phyloP scores from a whole-genome alignment of 1,140 invertebrate genomes.

The Vollenhovia emeryi region DNA sequence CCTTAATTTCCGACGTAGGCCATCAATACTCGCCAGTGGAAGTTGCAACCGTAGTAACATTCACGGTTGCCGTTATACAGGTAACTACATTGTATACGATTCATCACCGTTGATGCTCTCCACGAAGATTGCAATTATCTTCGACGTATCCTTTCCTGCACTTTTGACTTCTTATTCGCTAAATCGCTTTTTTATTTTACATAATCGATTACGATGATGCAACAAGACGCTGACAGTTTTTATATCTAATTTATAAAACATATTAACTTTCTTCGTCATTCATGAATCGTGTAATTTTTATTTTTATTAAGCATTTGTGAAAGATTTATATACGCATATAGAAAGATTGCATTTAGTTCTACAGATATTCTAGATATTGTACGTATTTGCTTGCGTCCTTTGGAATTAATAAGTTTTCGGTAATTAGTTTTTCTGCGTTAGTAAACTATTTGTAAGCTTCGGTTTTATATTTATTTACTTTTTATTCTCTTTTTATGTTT shows the following conservation, averaged over 20 bases:
- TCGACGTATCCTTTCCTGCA: neutral
- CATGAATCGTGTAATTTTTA: neutral
- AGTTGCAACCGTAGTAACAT: constrained; percentile 89
- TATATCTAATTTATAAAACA: neutral
- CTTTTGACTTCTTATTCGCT: neutral
- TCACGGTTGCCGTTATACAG: constrained; percentile 90
- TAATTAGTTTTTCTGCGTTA: neutral
- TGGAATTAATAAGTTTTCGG: neutral
- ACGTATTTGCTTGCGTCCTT: neutral
- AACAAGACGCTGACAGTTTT: neutral
- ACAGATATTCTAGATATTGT: neutral
- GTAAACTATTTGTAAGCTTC: neutral
- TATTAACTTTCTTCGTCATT: constrained; percentile 8
- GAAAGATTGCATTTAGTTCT: neutral
- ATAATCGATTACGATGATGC: neutral
- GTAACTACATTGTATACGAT: constrained; percentile 81
- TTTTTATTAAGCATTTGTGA: neutral
- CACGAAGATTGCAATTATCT: neutral
- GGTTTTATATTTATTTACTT: neutral
- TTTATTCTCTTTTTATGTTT: neutral
- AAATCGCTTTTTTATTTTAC: neutral
- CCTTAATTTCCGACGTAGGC: constrained; percentile 42
- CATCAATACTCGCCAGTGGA: constrained; percentile 87
- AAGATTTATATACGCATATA: neutral
- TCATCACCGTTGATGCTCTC: neutral